Evolutionary conservation across 1,140 invertebrate genomes (phyloP).

Genomic region (Ruditapes philippinarum): DNA sequence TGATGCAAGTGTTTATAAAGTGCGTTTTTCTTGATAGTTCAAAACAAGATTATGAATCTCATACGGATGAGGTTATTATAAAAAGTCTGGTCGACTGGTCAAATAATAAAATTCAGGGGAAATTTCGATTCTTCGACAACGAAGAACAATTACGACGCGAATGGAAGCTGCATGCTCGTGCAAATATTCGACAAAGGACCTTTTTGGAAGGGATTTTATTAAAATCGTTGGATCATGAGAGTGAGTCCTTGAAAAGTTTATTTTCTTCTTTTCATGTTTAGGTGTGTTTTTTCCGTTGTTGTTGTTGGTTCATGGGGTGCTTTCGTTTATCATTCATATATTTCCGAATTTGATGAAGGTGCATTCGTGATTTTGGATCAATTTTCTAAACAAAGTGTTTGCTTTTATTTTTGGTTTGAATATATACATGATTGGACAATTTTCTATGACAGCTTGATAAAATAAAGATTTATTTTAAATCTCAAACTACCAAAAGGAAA

Average conservation of each 20-base stretch:
- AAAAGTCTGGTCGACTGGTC: conserved; percentile 58
- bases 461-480: too few relatives aligned
- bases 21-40: conserved; percentile 17
- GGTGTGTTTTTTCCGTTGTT: too few relatives aligned
- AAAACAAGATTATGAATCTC: background rate
- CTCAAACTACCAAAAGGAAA: too few relatives aligned
- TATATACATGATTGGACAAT: too few relatives aligned
- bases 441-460: too few relatives aligned
- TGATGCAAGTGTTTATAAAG: conserved; percentile 41
- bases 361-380: too few relatives aligned
- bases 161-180: conserved; percentile 61
- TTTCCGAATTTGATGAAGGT: too few relatives aligned
- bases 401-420: too few relatives aligned
- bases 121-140: conserved; percentile 64
- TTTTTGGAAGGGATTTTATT: conserved; percentile 67
- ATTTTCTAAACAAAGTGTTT: too few relatives aligned
- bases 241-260: conserved; percentile 14
- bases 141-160: conserved; percentile 51
- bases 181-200: conserved; percentile 59
- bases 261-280: background rate
- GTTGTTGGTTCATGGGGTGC: too few relatives aligned
- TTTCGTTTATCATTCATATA: too few relatives aligned
- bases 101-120: conserved; percentile 57
- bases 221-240: conserved; percentile 46
- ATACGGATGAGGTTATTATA: conserved; percentile 3